These are phyloP conservation scores for Blomia tropicalis DNA, from an alignment of 2,888 invertebrate species.

Conservation along the genomic window DNA sequence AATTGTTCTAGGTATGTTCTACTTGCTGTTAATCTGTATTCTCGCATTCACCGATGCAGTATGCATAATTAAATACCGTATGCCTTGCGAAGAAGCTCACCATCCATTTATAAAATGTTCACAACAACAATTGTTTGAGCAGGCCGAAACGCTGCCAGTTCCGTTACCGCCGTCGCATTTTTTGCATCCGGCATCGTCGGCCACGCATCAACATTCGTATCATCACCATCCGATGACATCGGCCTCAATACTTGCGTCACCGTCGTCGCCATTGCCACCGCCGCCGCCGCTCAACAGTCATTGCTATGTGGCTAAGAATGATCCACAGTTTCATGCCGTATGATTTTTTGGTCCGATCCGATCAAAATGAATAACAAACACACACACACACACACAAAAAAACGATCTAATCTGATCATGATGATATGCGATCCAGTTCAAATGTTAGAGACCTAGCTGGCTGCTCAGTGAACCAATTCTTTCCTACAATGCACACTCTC, in stretches of 20 bases:
- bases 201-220: background rate
- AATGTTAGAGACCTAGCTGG: too few relatives aligned
- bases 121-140: constrained; percentile 12
- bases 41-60: constrained; percentile 20
- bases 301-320: constrained; percentile 19
- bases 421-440: too few relatives aligned
- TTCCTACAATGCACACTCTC: too few relatives aligned
- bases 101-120: constrained; percentile 9
- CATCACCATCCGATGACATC: background rate
- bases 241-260: background rate
- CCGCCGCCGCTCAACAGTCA: constrained; percentile 9
- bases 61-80: constrained; percentile 23
- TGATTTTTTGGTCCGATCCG: background rate
- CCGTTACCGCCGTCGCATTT: constrained; percentile 3
- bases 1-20: constrained; percentile 24
- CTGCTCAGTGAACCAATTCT: too few relatives aligned
- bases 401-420: too few relatives aligned
- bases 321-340: constrained; percentile 21
- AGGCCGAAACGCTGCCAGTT: background rate
- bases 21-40: constrained; percentile 17
- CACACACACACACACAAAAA: too few relatives aligned
- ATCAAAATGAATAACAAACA: too few relatives aligned
- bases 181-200: background rate
- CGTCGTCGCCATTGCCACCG: constrained; percentile 15
- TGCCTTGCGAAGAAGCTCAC: constrained; percentile 20